phyloP scores from a whole-genome alignment of 2,888 invertebrate genomes.

The Drosophila buzzatii region DNA sequence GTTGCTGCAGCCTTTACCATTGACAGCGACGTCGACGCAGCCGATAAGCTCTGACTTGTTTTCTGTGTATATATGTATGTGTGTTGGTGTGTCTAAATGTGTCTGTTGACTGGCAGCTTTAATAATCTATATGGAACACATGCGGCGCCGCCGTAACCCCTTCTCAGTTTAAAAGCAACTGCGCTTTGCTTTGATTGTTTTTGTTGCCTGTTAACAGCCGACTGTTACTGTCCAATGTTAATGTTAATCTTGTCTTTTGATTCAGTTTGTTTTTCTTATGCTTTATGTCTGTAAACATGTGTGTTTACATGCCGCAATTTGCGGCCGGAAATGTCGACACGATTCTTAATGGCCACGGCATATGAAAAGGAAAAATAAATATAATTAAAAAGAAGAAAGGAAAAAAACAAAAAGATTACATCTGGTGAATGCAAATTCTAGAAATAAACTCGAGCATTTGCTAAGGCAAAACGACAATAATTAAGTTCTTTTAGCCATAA shows the following conservation, averaged over 20 bases:
- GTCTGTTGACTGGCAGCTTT: constrained; percentile 46
- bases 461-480: neutral
- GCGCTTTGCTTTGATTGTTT: constrained; percentile 30
- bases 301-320: constrained; percentile 71
- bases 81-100: neutral
- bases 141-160: constrained; percentile 30
- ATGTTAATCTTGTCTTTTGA: constrained; percentile 34
- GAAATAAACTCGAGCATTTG: constrained; percentile 1
- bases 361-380: constrained; percentile 4
- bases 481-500: neutral
- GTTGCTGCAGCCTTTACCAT: constrained; percentile 40
- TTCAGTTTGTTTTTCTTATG: constrained; percentile 37
- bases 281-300: constrained; percentile 65
- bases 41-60: constrained; percentile 65
- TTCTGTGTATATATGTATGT: constrained; percentile 15
- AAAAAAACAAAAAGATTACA: constrained; percentile 19
- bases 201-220: constrained; percentile 37
- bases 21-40: constrained; percentile 45
- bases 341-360: constrained; percentile 67
- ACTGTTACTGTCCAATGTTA: constrained; percentile 56
- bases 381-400: neutral
- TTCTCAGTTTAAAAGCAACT: constrained; percentile 5
- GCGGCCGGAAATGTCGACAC: constrained; percentile 66
- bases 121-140: constrained; percentile 71
- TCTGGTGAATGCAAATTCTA: constrained; percentile 1